These are phyloP conservation scores for Mesoclemmys tuberculata DNA, from an alignment of 2,113 vertebrate species.

Conservation along the genomic window DNA sequence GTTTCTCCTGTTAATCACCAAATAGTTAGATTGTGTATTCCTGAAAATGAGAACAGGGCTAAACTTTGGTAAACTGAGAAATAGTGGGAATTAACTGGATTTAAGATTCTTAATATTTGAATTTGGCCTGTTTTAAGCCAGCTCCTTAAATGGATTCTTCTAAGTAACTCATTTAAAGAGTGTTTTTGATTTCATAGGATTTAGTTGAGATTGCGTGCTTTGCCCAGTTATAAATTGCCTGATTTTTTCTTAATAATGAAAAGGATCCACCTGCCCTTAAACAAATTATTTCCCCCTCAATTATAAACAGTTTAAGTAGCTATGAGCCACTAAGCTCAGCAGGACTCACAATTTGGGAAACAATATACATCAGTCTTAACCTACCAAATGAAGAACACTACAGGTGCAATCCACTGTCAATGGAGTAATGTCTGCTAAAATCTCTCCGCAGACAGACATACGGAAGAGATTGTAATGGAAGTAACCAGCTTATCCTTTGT, in stretches of 20 bases:
- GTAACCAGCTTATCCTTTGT: neutral
- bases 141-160: neutral
- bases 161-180: neutral
- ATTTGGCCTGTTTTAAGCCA: neutral
- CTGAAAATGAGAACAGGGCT: neutral
- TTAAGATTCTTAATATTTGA: neutral
- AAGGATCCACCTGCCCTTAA: neutral
- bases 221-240: neutral
- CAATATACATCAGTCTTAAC: neutral
- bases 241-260: neutral
- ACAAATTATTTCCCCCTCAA: neutral
- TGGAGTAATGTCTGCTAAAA: neutral
- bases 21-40: neutral
- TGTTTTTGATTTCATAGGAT: neutral
- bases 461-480: neutral
- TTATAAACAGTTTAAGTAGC: neutral
- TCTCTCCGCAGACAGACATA: neutral
- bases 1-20: neutral
- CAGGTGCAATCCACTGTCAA: too few relatives aligned
- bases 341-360: neutral
- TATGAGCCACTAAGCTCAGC: neutral
- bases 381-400: neutral
- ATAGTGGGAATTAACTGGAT: neutral
- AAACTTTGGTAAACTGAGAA: neutral
- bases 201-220: neutral